Conservation (phyloP, 2,888 invertebrate genomes). For the Dicycla oo region DNA sequence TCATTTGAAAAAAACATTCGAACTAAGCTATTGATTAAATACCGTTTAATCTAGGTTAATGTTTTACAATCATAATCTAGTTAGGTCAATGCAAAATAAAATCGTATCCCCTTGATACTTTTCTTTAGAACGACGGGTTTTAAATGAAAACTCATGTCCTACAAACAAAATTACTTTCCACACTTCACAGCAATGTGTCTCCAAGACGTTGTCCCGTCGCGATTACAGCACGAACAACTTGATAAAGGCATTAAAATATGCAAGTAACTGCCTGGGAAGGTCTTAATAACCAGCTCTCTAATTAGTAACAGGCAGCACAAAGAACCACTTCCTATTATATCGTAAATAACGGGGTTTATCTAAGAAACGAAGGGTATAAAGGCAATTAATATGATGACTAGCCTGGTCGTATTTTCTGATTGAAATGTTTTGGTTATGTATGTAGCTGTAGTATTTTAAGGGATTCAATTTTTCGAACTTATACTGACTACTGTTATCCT, state of each 20-base stretch:
- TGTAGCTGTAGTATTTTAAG: not conserved
- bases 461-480: too few species aligned
- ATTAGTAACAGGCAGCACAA: slow-evolving; percentile 64
- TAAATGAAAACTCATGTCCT: not conserved
- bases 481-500: too few species aligned
- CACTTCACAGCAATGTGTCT: slow-evolving; percentile 67
- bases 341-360: slow-evolving; percentile 50
- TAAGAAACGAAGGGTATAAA: slow-evolving; percentile 33
- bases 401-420: not conserved
- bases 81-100: too few species aligned
- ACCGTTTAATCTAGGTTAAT: too few species aligned
- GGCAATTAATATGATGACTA: slow-evolving; percentile 12
- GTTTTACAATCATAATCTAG: too few species aligned
- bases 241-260: slow-evolving; percentile 85
- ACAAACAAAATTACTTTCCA: slow-evolving; percentile 5
- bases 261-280: slow-evolving; percentile 74
- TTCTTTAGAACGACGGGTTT: not conserved
- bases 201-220: slow-evolving; percentile 71
- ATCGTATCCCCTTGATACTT: too few species aligned
- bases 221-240: slow-evolving; percentile 74
- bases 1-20: too few species aligned
- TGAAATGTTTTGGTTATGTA: not conserved
- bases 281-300: slow-evolving; percentile 63
- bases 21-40: too few species aligned
- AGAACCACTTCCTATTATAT: slow-evolving; percentile 52